Evolutionary conservation across 2,888 invertebrate genomes (phyloP).

Genomic region (Lasius platythorax): DNA sequence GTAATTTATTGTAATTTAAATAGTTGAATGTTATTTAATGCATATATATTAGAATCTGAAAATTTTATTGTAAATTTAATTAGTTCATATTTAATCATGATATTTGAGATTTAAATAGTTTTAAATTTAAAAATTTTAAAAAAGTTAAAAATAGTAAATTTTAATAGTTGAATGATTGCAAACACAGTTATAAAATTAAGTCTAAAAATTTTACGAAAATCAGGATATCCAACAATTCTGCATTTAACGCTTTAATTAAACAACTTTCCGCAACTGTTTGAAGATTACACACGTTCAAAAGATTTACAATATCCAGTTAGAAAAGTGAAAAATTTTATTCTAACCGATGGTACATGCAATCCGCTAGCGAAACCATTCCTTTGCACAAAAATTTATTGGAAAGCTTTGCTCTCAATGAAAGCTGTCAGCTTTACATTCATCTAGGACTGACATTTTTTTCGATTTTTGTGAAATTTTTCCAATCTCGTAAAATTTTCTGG

Average conservation of each 20-base stretch:
- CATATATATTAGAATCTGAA: conserved; percentile 4
- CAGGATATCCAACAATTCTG: background rate
- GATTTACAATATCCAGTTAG: conserved; percentile 18
- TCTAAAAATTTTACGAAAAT: conserved; percentile 17
- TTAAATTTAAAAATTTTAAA: no score
- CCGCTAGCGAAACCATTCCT: conserved; percentile 17
- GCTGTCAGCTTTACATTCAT: conserved; percentile 25
- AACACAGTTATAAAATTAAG: background rate
- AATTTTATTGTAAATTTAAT: conserved; percentile 7
- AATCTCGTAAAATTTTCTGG: conserved; percentile 27
- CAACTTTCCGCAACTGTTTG: background rate
- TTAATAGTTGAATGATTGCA: background rate
- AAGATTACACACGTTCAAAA: conserved; percentile 2
- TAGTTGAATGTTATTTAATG: background rate
- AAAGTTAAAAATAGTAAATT: background rate
- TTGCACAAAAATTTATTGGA: conserved; percentile 49
- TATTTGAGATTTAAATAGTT: background rate
- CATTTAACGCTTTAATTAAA: conserved; percentile 8
- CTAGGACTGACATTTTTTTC: conserved; percentile 32
- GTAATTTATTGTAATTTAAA: conserved; percentile 11
- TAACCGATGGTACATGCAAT: conserved; percentile 29
- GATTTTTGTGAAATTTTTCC: conserved; percentile 32
- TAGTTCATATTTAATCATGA: background rate
- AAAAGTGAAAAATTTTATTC: conserved; percentile 34
- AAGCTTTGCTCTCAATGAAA: conserved; percentile 37